Evolutionary conservation across 2,797 vertebrate species (phyloP).

Genomic region (Salmo trutta): DNA sequence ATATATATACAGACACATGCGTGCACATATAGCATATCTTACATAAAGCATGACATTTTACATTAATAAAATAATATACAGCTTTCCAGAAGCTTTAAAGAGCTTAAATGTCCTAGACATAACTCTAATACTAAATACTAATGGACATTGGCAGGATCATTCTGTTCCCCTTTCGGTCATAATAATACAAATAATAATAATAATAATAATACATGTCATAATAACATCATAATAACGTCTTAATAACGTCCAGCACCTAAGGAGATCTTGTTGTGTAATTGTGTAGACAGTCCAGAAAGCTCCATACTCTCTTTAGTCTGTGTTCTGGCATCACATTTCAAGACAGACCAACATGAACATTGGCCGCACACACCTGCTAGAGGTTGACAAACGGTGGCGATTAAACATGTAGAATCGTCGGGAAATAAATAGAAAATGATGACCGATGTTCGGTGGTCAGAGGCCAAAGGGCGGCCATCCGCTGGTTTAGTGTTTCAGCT

Average conservation of each 20-base stretch:
- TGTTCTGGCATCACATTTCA: constrained; percentile 10
- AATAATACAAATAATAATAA: not conserved
- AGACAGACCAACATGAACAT: not conserved
- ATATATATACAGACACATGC: constrained; percentile 70
- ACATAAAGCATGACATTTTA: constrained; percentile 83
- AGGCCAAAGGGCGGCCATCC: constrained; percentile 6
- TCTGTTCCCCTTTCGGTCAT: constrained; percentile 52
- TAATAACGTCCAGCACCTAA: constrained; percentile 58
- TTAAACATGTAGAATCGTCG: not conserved
- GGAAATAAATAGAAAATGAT: not conserved
- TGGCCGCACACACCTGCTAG: not conserved
- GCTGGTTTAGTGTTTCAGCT: constrained; percentile 60
- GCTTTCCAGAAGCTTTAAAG: constrained; percentile 97
- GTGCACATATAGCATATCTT: constrained; percentile 61
- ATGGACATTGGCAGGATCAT: constrained; percentile 64
- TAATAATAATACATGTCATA: not conserved
- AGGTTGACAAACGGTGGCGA: not conserved
- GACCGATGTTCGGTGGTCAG: not conserved
- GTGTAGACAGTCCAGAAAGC: constrained; percentile 60
- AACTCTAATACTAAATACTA: constrained; percentile 58
- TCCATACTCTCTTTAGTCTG: constrained; percentile 40
- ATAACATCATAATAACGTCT: constrained; percentile 12
- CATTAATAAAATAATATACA: constrained; percentile 74
- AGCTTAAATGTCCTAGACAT: constrained; percentile 83
- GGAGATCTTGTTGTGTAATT: constrained; percentile 56